phyloP scores from a whole-genome alignment of 2,113 vertebrate species.

The Chaenocephalus aceratus region DNA sequence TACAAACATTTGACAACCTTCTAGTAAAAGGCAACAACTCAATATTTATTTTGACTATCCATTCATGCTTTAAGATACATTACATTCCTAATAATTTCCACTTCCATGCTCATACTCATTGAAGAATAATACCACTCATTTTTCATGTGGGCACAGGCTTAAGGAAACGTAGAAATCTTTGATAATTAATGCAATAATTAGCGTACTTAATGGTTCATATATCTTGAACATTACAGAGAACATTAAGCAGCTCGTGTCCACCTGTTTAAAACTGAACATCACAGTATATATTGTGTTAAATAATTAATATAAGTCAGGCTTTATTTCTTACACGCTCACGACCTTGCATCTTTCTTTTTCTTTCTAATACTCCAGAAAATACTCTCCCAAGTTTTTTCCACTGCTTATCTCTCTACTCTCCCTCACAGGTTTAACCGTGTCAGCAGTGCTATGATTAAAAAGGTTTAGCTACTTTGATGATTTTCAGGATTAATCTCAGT shows the following conservation, averaged over 20 bases:
- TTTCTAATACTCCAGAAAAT: constrained; percentile 16
- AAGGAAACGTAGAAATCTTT: no score
- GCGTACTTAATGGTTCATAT: constrained; percentile 27
- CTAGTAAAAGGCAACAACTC: background rate
- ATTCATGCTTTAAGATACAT: background rate
- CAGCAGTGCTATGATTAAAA: constrained; percentile 4
- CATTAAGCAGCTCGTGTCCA: constrained; percentile 41
- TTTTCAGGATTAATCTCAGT: constrained; percentile 35
- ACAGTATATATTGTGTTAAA: background rate
- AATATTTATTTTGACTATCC: background rate
- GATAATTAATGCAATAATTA: constrained; percentile 60
- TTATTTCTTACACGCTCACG: background rate
- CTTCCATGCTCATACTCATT: constrained; percentile 13
- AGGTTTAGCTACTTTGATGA: constrained; percentile 8
- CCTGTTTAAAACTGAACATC: constrained; percentile 9
- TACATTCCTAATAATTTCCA: constrained; percentile 3
- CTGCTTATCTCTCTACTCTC: constrained; percentile 17
- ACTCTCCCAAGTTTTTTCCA: constrained; percentile 4
- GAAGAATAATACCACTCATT: constrained; percentile 24
- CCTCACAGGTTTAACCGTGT: constrained; percentile 21
- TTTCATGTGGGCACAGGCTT: constrained; percentile 46
- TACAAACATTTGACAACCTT: background rate
- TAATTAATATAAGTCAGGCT: background rate
- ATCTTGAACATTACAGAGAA: constrained; percentile 34
- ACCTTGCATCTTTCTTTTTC: constrained; percentile 7